Base-by-base conservation (phyloP, 2,797 vertebrate species). In the Enteromius anoplus region DNA sequence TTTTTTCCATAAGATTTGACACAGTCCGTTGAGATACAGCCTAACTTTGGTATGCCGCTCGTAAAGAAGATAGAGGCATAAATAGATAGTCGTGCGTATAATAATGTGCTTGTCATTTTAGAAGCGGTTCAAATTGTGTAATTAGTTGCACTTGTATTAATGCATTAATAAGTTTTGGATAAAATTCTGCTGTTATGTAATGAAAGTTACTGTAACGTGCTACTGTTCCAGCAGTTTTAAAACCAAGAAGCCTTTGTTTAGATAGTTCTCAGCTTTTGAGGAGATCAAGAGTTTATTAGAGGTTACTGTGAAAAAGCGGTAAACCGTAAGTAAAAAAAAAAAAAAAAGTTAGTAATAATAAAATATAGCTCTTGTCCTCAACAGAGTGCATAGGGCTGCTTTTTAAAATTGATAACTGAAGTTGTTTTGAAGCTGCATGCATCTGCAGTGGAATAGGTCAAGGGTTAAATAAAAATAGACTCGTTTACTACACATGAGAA, bases 381-480 rank as follows among this genome's bases (percentile, higher is more conserved):
- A 51, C 26, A 37, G 11, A 15, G 7, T 8, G 12, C 12, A 58
- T 40, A 6, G 10, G 26, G 72, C 40, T 15, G 40, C 21, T 58
- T 58, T 75, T 75, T 17, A 58, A 58, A 40, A 23, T 51, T 42
- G 73, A 14, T 42, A 60, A 60, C 26, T 42, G 53, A 75, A 53
- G 73, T 75, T 75, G 62, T 84, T 62, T 47, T 68, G 40, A 73
- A 76, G 62, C 55, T 12, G 53, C 34, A 40, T 47, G 21, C 34
- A 21, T 79, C 76, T 71, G 64, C 53, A 40, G 70, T 34, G 29
- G 19, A 10, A 87, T 80, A 85, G 87, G 83, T 53, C 40, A 81
- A 60, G 85, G 86, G 91, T 87, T 78, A 66, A 78, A 85, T 81
- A 81, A 34, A 81, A 81, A 81, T 81, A 81, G 79, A 73, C 55